Conservation (phyloP, 2,888 invertebrate genomes). For the Bellardia pandia region DNA sequence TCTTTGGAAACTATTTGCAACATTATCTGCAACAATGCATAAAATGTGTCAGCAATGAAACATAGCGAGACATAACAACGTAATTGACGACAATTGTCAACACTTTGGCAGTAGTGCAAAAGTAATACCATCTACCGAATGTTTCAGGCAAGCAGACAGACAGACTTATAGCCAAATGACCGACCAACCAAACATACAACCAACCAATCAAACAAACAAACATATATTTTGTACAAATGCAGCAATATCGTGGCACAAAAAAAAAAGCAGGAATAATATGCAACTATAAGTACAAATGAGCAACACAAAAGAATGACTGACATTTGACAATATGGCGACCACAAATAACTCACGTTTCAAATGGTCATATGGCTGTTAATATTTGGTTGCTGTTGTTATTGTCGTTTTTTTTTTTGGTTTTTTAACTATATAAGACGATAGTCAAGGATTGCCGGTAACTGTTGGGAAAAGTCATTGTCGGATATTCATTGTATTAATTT, state of each 20-base stretch:
- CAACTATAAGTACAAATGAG: constrained; percentile 67
- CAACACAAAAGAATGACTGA: constrained; percentile 72
- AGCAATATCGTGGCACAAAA: constrained; percentile 13
- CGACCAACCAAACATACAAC: constrained; percentile 27
- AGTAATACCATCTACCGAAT: constrained; percentile 34
- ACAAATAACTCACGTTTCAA: constrained; percentile 72
- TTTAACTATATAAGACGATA: constrained; percentile 48
- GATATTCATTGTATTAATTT: too few relatives aligned
- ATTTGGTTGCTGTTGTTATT: constrained; percentile 46
- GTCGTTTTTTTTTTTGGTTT: background rate
- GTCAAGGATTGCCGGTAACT: constrained; percentile 46
- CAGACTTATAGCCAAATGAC: constrained; percentile 1
- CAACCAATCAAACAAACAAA: constrained; percentile 37
- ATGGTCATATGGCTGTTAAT: constrained; percentile 70
- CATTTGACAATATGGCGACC: constrained; percentile 71
- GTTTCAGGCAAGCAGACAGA: constrained; percentile 25
- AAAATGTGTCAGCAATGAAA: constrained; percentile 73
- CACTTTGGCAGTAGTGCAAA: constrained; percentile 76
- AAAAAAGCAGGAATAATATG: constrained; percentile 53
- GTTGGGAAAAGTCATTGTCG: background rate
- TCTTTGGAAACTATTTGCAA: constrained; percentile 71
- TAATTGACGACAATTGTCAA: constrained; percentile 82
- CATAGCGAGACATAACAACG: constrained; percentile 78
- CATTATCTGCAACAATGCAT: constrained; percentile 72
- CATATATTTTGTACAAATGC: constrained; percentile 30